Evolutionary conservation across 2,797 vertebrate genomes (phyloP).

Genomic region (Gouania willdenowi): DNA sequence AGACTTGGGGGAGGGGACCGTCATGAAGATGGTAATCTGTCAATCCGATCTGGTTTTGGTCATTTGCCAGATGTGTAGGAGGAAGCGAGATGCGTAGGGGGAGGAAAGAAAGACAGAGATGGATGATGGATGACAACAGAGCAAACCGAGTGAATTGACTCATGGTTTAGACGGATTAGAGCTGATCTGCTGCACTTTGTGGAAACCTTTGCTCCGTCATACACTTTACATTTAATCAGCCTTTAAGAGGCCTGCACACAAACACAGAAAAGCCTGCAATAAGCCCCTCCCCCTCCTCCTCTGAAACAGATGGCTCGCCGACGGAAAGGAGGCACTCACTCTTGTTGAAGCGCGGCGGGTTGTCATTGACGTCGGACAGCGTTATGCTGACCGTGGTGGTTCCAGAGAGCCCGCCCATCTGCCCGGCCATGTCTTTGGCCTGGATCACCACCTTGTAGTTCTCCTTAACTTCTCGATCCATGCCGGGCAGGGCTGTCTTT

Average conservation of each 20-base stretch:
- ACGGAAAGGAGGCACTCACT: conserved; percentile 75
- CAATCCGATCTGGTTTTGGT: conserved; percentile 45
- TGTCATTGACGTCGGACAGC: conserved; percentile 90
- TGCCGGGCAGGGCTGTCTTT: conserved; percentile 90
- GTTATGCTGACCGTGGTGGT: conserved; percentile 93
- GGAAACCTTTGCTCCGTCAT: conserved; percentile 55
- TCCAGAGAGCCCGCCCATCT: conserved; percentile 94
- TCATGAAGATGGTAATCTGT: conserved; percentile 59
- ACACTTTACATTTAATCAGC: conserved; percentile 68
- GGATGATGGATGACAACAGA: conserved; percentile 27
- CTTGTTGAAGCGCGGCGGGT: conserved; percentile 88
- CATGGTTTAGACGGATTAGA: conserved; percentile 68
- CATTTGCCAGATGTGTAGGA: conserved; percentile 23
- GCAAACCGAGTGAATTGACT: conserved; percentile 49
- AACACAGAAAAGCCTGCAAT: conserved; percentile 41
- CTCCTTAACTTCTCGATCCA: conserved; percentile 91
- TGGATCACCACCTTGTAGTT: conserved; percentile 95
- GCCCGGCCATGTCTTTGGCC: conserved; percentile 96
- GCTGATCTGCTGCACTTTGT: conserved; percentile 67
- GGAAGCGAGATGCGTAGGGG: conserved; percentile 2
- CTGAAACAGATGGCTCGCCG: too few relatives aligned
- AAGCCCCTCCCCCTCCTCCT: too few relatives aligned
- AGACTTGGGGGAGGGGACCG: conserved; percentile 8
- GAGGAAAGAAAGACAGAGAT: conserved; percentile 1
- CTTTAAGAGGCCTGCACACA: conserved; percentile 49